A percentile compares a stretch with the other conserved stretches of the same genome.
phyloP scores from a whole-genome alignment of 2,888 invertebrate species.

The Microdon myrmicae region DNA sequence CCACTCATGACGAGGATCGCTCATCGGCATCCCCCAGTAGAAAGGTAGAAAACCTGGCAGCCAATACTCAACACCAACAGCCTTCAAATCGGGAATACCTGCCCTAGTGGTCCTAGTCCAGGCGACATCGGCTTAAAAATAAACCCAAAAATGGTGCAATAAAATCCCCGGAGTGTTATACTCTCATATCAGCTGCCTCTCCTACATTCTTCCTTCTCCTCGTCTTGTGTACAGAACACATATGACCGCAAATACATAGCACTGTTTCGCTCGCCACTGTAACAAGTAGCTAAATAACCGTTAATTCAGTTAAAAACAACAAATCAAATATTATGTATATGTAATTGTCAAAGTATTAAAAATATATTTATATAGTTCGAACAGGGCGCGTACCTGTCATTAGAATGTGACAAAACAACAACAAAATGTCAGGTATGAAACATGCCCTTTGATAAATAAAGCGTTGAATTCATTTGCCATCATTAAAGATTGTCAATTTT shows the following conservation, averaged over 20 bases:
- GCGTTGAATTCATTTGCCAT: too few relatives aligned
- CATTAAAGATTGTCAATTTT: too few relatives aligned
- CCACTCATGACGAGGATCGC: slow-evolving; percentile 49
- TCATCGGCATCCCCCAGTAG: slow-evolving; percentile 43
- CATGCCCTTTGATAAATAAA: too few relatives aligned
- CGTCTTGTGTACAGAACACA: slow-evolving; percentile 46
- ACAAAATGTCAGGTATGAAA: too few relatives aligned
- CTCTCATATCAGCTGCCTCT: slow-evolving; percentile 5
- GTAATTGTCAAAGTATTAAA: slow-evolving; percentile 37
- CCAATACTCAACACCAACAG: slow-evolving; percentile 55
- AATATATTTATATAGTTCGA: not conserved
- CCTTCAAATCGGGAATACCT: slow-evolving; percentile 60
- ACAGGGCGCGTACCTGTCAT: not conserved
- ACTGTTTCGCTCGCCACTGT: slow-evolving; percentile 12
- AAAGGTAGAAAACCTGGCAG: slow-evolving; percentile 35
- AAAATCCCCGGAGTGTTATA: slow-evolving; percentile 36
- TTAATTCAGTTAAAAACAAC: slow-evolving; percentile 16
- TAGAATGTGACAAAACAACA: slow-evolving; percentile 1
- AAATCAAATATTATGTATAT: slow-evolving; percentile 16
- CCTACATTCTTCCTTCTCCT: slow-evolving; percentile 2
- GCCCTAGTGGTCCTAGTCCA: slow-evolving; percentile 39
- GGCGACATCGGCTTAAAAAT: slow-evolving; percentile 11
- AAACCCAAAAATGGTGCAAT: slow-evolving; percentile 41
- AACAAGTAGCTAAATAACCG: too few relatives aligned
- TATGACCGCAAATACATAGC: slow-evolving; percentile 43